These are phyloP conservation scores for Ptilorrhoa leucosticta DNA, from an alignment of 2,113 vertebrate species.

Conservation along the genomic window DNA sequence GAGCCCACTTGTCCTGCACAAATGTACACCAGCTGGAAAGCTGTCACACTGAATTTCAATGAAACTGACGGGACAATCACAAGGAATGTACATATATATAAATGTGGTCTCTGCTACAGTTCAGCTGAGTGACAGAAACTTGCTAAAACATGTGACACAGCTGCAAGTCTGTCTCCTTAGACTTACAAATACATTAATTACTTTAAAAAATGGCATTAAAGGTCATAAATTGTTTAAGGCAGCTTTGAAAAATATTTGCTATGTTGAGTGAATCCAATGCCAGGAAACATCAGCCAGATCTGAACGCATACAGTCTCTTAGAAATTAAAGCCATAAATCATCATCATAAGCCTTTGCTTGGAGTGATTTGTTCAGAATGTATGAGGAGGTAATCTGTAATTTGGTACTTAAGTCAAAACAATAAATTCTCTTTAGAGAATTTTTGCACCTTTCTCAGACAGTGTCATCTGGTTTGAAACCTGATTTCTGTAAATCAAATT, in stretches of 20 bases:
- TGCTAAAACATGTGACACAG: neutral
- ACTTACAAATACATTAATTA: neutral
- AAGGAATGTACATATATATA: neutral
- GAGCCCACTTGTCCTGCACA: neutral
- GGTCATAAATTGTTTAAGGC: neutral
- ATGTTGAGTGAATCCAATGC: neutral
- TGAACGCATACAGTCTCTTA: neutral
- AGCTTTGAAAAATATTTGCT: slow-evolving; percentile 5
- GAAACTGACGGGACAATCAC: neutral
- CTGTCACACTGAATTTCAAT: neutral
- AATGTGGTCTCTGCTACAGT: neutral
- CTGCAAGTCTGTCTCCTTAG: neutral
- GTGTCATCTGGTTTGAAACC: neutral
- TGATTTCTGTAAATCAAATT: neutral
- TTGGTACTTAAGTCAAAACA: neutral
- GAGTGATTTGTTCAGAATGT: neutral
- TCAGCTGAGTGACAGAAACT: neutral
- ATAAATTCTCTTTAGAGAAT: neutral
- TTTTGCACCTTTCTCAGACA: neutral
- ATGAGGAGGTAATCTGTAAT: neutral
- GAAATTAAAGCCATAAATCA: slow-evolving; percentile 35
- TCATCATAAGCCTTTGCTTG: neutral
- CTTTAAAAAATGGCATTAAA: neutral
- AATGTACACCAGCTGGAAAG: neutral
- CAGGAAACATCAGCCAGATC: neutral